A percentile compares a stretch with the other conserved stretches of the same genome.
These are phyloP conservation scores for Mizuhopecten yessoensis DNA, from an alignment of 1,140 invertebrate genomes.

Conservation along the genomic window DNA sequence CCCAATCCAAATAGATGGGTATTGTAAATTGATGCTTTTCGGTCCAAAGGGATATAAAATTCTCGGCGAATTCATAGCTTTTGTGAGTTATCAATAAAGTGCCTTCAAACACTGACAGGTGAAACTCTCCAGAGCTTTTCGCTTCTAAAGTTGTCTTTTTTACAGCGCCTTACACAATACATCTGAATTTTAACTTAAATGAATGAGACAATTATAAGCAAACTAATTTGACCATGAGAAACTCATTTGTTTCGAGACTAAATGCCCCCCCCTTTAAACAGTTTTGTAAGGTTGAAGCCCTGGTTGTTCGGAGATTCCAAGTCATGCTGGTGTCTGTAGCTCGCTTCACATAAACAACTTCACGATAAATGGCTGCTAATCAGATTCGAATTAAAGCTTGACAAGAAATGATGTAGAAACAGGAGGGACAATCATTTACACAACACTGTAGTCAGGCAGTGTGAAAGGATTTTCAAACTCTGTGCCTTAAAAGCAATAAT, in stretches of 20 bases:
- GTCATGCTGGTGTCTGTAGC: not conserved
- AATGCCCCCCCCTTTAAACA: not conserved
- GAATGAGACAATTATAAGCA: slow-evolving; percentile 2
- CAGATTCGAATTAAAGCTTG: not conserved
- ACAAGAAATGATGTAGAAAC: slow-evolving; percentile 15
- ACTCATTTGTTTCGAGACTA: not conserved
- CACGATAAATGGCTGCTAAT: not conserved
- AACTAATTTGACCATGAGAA: slow-evolving; percentile 18
- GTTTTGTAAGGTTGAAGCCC: not conserved
- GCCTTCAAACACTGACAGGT: not conserved
- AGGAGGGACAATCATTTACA: slow-evolving; percentile 1
- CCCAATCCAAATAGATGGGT: too few relatives aligned
- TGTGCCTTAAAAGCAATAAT: not conserved
- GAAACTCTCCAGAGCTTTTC: not conserved
- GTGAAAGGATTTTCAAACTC: slow-evolving; percentile 29
- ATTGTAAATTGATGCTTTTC: too few relatives aligned
- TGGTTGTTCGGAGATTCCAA: not conserved
- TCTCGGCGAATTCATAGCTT: not conserved
- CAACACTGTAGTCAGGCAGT: not conserved
- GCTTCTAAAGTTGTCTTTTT: not conserved
- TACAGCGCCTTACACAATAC: not conserved
- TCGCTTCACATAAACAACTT: not conserved
- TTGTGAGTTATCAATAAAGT: not conserved
- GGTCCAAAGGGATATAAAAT: not conserved
- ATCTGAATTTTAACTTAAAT: not conserved